A percentile compares a stretch with the other conserved stretches of the same genome.
Evolutionary conservation across 2,113 vertebrate species (phyloP).

Genomic region (Lepus timidus): DNA sequence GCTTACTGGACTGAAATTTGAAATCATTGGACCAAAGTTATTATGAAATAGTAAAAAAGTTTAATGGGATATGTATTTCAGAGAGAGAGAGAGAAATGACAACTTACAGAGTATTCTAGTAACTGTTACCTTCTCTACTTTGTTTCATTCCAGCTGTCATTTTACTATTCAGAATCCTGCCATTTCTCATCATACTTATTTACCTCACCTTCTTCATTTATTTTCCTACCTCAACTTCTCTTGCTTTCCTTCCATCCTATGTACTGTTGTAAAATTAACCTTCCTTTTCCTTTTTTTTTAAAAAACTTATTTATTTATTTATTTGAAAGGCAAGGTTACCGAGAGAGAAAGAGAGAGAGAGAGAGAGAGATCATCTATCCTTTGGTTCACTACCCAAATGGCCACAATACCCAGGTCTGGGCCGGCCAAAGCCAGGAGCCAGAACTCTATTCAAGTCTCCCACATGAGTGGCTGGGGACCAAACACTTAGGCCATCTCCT

Average conservation of each 20-base stretch:
- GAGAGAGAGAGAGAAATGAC: slow-evolving; percentile 10
- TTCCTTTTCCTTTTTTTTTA: not conserved
- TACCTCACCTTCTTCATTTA: not conserved
- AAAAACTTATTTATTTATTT: too few species aligned
- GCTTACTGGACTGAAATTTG: slow-evolving; percentile 47
- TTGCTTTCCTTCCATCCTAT: not conserved
- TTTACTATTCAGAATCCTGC: slow-evolving; percentile 13
- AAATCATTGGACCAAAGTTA: slow-evolving; percentile 17
- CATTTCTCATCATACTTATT: not conserved
- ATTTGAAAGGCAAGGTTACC: too few species aligned
- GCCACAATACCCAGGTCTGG: too few species aligned
- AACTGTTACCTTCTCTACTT: not conserved
- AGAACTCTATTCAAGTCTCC: too few species aligned
- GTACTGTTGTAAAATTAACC: slow-evolving; percentile 8
- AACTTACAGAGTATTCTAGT: not conserved
- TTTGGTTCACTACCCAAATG: too few species aligned
- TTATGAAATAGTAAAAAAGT: slow-evolving; percentile 34
- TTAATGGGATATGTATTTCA: slow-evolving; percentile 18
- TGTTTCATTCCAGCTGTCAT: slow-evolving; percentile 19
- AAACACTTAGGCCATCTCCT: too few species aligned
- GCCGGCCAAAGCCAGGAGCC: too few species aligned
- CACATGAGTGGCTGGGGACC: too few species aligned
- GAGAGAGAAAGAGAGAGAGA: too few species aligned
- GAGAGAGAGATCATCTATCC: too few species aligned
- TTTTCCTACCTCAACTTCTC: not conserved